Percentiles rank a stretch among this genome's conserved stretches.
Evolutionary conservation across 2,888 invertebrate species (phyloP).

Genomic region (Pollenia griseotomentosa): DNA sequence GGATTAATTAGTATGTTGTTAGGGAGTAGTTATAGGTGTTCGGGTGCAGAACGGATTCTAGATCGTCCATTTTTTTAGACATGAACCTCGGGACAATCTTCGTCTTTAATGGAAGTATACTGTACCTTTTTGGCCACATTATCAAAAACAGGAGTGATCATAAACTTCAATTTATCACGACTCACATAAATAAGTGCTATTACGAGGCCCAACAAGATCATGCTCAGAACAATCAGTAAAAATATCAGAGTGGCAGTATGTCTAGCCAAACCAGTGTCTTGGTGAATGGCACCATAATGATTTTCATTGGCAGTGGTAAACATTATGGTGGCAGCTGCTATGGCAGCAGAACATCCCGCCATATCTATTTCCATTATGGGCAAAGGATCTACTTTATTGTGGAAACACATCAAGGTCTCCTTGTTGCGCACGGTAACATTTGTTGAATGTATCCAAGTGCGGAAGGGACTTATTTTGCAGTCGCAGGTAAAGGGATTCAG

Average conservation of each 20-base stretch:
- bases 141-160: constrained; percentile 87
- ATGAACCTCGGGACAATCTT: constrained; percentile 85
- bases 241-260: constrained; percentile 84
- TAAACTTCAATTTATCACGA: constrained; percentile 86
- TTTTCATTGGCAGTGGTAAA: constrained; percentile 78
- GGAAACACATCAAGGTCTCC: constrained; percentile 86
- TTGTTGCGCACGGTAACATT: constrained; percentile 86
- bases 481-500: constrained; percentile 90
- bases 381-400: constrained; percentile 79
- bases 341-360: constrained; percentile 79
- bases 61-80: constrained; percentile 77
- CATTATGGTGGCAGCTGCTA: constrained; percentile 80
- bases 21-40: not conserved
- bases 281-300: constrained; percentile 76
- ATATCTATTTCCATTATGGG: constrained; percentile 80
- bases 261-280: constrained; percentile 75
- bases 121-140: constrained; percentile 89
- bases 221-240: constrained; percentile 85
- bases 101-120: constrained; percentile 89
- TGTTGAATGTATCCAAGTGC: constrained; percentile 87
- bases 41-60: constrained; percentile 27
- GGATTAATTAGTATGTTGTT: constrained; percentile 1
- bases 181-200: constrained; percentile 87
- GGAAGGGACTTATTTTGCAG: constrained; percentile 86
- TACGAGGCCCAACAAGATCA: constrained; percentile 86